Conservation (phyloP, 2,113 vertebrate genomes). For the Speoplatyrhinus poulsoni region DNA sequence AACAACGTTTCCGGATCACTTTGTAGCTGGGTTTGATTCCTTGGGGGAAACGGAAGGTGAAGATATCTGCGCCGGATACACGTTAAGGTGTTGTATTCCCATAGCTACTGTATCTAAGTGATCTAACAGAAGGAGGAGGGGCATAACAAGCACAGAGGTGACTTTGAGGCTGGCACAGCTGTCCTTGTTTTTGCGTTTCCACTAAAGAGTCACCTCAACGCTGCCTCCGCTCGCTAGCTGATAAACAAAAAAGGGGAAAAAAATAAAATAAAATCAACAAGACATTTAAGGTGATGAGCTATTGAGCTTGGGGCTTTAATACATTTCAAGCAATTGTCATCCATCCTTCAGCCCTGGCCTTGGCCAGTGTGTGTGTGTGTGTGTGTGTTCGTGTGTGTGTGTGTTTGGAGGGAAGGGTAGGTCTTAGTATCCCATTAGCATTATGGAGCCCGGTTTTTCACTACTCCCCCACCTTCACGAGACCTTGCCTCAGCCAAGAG, state of each 20-base stretch:
- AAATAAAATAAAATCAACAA: slow-evolving; percentile 47
- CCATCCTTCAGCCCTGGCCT: slow-evolving; percentile 34
- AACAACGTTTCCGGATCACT: slow-evolving; percentile 10
- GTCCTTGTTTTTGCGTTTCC: slow-evolving; percentile 40
- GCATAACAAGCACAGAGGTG: slow-evolving; percentile 46
- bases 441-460: slow-evolving; percentile 20
- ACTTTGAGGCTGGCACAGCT: slow-evolving; percentile 46
- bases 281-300: slow-evolving; percentile 30
- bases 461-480: slow-evolving; percentile 44
- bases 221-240: slow-evolving; percentile 7
- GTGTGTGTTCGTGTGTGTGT: slow-evolving; percentile 13
- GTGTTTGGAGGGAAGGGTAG: neutral
- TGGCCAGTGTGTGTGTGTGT: neutral
- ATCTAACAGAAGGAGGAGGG: slow-evolving; percentile 9
- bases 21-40: slow-evolving; percentile 4
- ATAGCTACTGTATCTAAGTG: slow-evolving; percentile 28
- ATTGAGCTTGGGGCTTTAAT: slow-evolving; percentile 30
- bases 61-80: slow-evolving; percentile 12
- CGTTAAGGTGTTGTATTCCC: slow-evolving; percentile 25
- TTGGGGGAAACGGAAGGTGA: slow-evolving; percentile 20
- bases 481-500: slow-evolving; percentile 34
- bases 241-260: neutral
- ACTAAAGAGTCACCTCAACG: slow-evolving; percentile 33
- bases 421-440: slow-evolving; percentile 11
- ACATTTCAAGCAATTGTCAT: slow-evolving; percentile 40